Percentiles rank a stretch among this genome's conserved stretches.
These are phyloP conservation scores for Philaethria dido DNA, from an alignment of 2,888 invertebrate genomes.

Conservation along the genomic window DNA sequence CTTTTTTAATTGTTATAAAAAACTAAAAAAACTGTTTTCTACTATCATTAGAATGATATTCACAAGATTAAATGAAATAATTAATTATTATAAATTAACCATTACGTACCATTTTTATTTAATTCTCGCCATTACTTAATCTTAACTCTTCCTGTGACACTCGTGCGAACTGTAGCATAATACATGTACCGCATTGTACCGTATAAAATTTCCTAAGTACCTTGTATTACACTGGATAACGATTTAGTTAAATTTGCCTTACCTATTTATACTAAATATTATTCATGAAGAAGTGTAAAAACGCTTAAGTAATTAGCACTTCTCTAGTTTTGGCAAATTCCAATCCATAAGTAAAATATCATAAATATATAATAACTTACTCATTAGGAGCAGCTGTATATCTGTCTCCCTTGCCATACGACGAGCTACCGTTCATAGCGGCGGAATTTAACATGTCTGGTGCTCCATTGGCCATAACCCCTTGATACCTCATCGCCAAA, in stretches of 20 bases:
- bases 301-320: slow-evolving; percentile 17
- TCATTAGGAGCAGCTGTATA: slow-evolving; percentile 78
- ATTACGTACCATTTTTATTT: background rate
- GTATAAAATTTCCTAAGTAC: background rate
- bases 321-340: slow-evolving; percentile 13
- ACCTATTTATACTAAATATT: slow-evolving; percentile 1
- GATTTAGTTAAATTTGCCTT: background rate
- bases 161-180: background rate
- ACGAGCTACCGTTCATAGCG: slow-evolving; percentile 59
- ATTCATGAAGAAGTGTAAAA: slow-evolving; percentile 5
- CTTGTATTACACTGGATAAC: slow-evolving; percentile 21
- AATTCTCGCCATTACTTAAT: background rate
- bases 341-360: slow-evolving; percentile 23
- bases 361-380: slow-evolving; percentile 60
- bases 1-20: too few relatives aligned
- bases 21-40: too few relatives aligned
- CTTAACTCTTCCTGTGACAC: background rate
- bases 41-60: too few relatives aligned
- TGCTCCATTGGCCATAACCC: slow-evolving; percentile 62
- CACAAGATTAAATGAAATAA: too few relatives aligned
- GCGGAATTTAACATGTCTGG: slow-evolving; percentile 49
- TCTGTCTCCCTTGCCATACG: slow-evolving; percentile 76
- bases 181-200: background rate
- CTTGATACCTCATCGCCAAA: slow-evolving; percentile 63
- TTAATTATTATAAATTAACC: too few relatives aligned